Base-by-base conservation (phyloP, 1,140 invertebrate genomes). In the Lepidurus couesii region DNA sequence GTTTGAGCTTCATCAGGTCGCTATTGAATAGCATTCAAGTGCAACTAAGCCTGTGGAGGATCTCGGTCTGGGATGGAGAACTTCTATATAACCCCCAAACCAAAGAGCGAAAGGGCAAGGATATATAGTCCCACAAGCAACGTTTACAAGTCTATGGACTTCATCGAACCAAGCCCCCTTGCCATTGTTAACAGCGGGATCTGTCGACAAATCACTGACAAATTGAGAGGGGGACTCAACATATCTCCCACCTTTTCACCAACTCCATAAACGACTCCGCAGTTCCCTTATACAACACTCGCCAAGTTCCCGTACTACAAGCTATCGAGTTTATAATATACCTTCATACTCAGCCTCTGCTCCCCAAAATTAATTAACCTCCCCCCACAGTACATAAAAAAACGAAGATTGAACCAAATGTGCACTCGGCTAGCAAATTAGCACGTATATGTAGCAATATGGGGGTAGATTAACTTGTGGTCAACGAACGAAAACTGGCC, bases 121-220 rank as follows among this genome's bases (percentile, higher is more conserved):
- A 65, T 47, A 47, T 10, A 65, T n/a, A 65, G 53, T 65, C 53
- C 21, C 53, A 16, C 53, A 65, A 65, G n/a, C 53, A 65, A 65
- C 16, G 53, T 16, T 16, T 65, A 9, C 53, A 65, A 21, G 53
- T 65, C 53, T 21, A 13, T 13, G 21, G 53, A 21, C 53, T 65
- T 10, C 8, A 21, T 65, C 21, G 53, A 65, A 65, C 53, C 53
- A 65, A 65, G 53, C 53, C 53, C 45, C 53, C 53, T n/a, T 65
- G 53, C 53, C 53, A 65, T 65, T 65, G 53, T 65, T 65, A 65
- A 65, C 53, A 65, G 53, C 53, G 53, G 53, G 53, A 65, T 65
- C 53, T 65, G 53, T 65, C 53, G 53, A 65, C 53, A 65, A 65
- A 65, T 65, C 53, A 65, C 53, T 65, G 53, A 65, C 53, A 65